Evolutionary conservation across 2,797 vertebrate species (phyloP).

Genomic region (Lutra lutra): DNA sequence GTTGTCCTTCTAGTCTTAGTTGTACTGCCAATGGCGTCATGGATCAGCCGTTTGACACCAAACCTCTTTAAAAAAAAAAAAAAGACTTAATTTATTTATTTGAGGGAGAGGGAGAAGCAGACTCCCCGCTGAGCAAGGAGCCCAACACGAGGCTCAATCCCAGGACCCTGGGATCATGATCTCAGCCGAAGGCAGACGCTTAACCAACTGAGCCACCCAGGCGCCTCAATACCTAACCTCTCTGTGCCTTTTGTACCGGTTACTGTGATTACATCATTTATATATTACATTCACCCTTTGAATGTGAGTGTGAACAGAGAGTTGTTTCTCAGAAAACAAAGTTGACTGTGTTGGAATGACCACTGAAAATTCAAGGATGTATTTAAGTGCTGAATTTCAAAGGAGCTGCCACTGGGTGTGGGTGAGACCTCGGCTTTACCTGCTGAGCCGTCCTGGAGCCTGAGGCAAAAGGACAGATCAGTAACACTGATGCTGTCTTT

Average conservation of each 20-base stretch:
- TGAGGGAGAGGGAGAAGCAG: too few species aligned
- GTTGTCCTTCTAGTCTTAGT: neutral
- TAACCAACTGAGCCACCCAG: too few species aligned
- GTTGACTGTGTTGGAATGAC: neutral
- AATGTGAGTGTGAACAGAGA: neutral
- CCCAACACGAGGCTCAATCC: too few species aligned
- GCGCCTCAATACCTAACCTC: neutral
- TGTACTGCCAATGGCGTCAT: neutral
- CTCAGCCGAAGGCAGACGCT: too few species aligned
- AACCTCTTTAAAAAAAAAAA: neutral
- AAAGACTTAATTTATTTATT: too few species aligned
- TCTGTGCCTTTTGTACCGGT: neutral
- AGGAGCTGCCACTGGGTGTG: neutral
- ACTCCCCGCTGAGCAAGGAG: too few species aligned
- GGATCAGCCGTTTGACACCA: neutral
- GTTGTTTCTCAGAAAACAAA: neutral
- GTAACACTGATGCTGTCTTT: neutral
- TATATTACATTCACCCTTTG: neutral
- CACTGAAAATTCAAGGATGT: neutral
- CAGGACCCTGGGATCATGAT: too few species aligned
- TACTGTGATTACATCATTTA: neutral
- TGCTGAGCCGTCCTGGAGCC: neutral
- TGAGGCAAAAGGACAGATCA: neutral
- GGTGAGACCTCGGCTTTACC: neutral
- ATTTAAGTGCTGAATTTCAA: neutral